Evolutionary conservation across 2,113 vertebrate genomes (phyloP), one percentile per base, ranked within the genome.

Genomic region (Caranx ignobilis): DNA sequence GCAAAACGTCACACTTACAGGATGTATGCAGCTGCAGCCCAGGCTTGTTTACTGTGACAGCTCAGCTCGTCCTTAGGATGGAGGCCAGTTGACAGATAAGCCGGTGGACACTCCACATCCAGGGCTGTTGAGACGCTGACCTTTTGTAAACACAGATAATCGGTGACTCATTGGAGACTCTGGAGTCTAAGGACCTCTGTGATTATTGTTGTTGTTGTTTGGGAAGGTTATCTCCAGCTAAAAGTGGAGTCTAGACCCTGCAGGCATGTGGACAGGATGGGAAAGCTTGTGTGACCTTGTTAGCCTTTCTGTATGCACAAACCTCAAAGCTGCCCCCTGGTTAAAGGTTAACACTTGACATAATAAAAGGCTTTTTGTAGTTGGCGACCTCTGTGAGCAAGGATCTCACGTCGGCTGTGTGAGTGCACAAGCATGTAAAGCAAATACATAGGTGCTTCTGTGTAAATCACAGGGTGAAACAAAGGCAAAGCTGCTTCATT

Each of bases 101-200:
- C 69, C 1, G 32, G 11, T 35, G 83, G 75, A 83, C 88, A 21
- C 77, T 83, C 59, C 74, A 72, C 16, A 4, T 85, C 82, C 72
- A 54, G 64, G 21, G 61, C 62, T 55, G 26, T 41, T 74, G 71
- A 62, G 4, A 63, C 8, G 3, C 59, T 65, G 86, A 84, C 84
- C 83, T 90, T 90, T 87, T 89, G 90, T 82, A 82, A 89, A 92
- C 88, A 89, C 61, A 83, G 83, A 88, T 92, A 91, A 91, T 88
- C 65, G n/a, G 82, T 87, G 84, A 91, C 89, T 93, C 79, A 89
- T 84, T 81, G 35, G 6, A 50, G 6, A 50, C 50, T 61, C 73
- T 45, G 73, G 73, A 63, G 79, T 88, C 81, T 73, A 81, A 78
- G 87, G 85, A 87, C 84, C 88, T 82, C 77, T 87, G 26, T 26